Evolutionary conservation across 2,797 vertebrate species (phyloP), one percentile per base, ranked within the genome.

Genomic region (Yasuhikotakia modesta): DNA sequence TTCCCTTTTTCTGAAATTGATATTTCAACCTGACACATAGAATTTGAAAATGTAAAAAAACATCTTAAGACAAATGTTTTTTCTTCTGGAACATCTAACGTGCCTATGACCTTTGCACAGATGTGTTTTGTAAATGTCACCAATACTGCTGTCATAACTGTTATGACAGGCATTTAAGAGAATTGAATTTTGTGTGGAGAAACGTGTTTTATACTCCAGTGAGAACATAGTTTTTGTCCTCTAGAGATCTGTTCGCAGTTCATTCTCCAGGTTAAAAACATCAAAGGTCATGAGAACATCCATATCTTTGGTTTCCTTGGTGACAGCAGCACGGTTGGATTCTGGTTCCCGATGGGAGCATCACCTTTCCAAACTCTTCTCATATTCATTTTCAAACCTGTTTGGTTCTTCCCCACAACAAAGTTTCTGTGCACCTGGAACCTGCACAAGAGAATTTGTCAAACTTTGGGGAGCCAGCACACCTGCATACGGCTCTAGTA

Each of bases 351-450:
- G 0, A 86, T 93, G 78, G 85, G 86, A 24, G 87, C 90, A 0
- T 92, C 91, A 0, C 90, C 93, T 83, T 95, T 93, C 94, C 94
- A 95, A 7, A 95, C 87, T 50, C 81, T 73, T 78, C 90, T 91
- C 14, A 86, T 92, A 58, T 89, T 93, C 63, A 90, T 84, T 85
- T 90, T 90, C 60, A 95, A 89, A 53, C 89, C 89, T 0, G 82
- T 91, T 24, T 85, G 82, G 0, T 86, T 79, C n/a, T 90, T 90
- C 0, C 92, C 93, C 0, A 95, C 81, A 45, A 0, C 92, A 84
- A 14, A 90, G 92, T 67, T 86, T 90, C 57, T 74, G 85, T 11
- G 89, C 91, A 76, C 91, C 89, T 0, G 92, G 93, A 63, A 95
- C 86, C 79, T 92, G 88, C 65, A 95, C 86, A 76, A 94, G 90